Conservation (phyloP, 2,113 vertebrate genomes). For the Lampris incognitus region DNA sequence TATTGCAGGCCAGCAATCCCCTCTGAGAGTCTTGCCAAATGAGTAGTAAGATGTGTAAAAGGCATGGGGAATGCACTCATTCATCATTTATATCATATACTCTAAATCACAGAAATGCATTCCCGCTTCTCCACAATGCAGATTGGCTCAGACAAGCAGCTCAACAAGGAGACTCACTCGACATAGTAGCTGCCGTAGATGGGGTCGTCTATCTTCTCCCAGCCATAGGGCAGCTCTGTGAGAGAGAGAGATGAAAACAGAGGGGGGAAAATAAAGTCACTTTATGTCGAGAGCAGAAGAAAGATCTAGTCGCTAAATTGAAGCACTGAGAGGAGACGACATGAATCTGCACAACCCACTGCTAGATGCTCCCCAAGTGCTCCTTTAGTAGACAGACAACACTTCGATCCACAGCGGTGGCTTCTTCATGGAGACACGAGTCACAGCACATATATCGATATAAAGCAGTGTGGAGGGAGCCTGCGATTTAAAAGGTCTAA, state of each 20-base stretch:
- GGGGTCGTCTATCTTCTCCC: constrained; percentile 99
- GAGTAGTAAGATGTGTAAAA: constrained; percentile 39
- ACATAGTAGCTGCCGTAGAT: constrained; percentile 99
- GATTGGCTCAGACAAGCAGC: constrained; percentile 28
- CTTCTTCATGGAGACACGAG: constrained; percentile 52
- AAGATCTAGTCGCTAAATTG: constrained; percentile 47
- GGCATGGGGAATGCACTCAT: constrained; percentile 27
- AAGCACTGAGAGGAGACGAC: constrained; percentile 55
- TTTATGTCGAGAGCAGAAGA: constrained; percentile 53
- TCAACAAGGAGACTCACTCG: constrained; percentile 89
- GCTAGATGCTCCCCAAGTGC: constrained; percentile 49
- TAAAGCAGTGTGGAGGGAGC: constrained; percentile 17
- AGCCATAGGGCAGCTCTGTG: constrained; percentile 99
- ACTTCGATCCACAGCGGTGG: constrained; percentile 59
- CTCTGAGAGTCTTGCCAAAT: constrained; percentile 43
- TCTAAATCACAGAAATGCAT: constrained; percentile 44
- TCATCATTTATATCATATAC: constrained; percentile 40
- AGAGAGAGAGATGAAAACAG: constrained; percentile 72
- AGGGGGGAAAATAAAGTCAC: constrained; percentile 56
- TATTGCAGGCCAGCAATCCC: constrained; percentile 7
- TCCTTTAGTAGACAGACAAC: constrained; percentile 61
- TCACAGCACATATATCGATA: constrained; percentile 55
- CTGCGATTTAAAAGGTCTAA: constrained; percentile 35
- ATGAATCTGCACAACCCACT: constrained; percentile 55
- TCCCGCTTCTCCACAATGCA: constrained; percentile 29